These are phyloP conservation scores for Urocyon cinereoargenteus DNA, from an alignment of 2,797 vertebrate species.

Conservation along the genomic window DNA sequence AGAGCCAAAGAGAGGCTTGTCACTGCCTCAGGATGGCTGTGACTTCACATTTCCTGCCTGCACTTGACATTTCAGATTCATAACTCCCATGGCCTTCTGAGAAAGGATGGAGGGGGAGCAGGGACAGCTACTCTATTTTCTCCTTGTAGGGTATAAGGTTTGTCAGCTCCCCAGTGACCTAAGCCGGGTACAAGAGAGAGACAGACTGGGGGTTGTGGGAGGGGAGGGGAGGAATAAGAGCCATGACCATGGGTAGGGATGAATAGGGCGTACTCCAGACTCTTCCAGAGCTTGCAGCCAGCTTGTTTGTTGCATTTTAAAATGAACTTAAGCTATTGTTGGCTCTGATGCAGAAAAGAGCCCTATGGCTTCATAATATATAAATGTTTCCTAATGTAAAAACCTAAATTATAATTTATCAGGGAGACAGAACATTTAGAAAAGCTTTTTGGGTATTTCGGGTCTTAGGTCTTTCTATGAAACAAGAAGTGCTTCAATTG, in stretches of 20 bases:
- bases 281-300: not conserved
- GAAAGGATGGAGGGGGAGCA: not conserved
- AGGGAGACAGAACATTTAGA: not conserved
- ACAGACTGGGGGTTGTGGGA: not conserved
- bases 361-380: not conserved
- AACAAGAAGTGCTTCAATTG: not conserved
- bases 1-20: not conserved
- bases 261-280: not conserved
- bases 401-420: not conserved
- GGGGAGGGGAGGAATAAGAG: not conserved
- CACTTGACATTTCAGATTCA: not conserved
- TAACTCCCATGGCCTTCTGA: not conserved
- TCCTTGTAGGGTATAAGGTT: not conserved
- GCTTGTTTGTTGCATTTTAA: not conserved
- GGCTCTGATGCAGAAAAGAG: not conserved
- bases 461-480: not conserved
- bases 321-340: constrained; percentile 7
- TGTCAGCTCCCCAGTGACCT: not conserved
- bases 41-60: not conserved
- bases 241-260: not conserved
- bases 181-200: not conserved
- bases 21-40: not conserved
- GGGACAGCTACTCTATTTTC: not conserved
- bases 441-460: not conserved
- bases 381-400: constrained; percentile 10